Percentiles rank a stretch among this genome's conserved stretches.
These are phyloP conservation scores for Columba janthina DNA, from an alignment of 2,113 vertebrate species.

Conservation along the genomic window DNA sequence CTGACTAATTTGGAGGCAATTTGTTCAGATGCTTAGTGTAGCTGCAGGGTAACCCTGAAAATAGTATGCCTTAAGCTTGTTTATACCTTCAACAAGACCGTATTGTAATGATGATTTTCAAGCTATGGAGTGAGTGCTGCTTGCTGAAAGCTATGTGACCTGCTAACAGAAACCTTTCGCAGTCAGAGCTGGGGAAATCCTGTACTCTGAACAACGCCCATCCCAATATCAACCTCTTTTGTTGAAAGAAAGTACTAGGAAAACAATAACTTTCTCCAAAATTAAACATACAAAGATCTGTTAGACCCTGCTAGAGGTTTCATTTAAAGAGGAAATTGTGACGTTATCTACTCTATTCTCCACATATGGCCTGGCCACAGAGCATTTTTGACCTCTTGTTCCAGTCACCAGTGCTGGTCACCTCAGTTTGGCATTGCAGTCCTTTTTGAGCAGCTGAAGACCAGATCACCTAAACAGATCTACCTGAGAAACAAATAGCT, in stretches of 20 bases:
- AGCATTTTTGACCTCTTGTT: background rate
- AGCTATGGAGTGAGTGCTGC: background rate
- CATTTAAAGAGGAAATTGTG: background rate
- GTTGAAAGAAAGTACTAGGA: background rate
- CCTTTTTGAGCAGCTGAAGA: background rate
- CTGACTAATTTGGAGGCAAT: background rate
- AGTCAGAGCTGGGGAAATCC: background rate
- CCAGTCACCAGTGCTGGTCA: background rate
- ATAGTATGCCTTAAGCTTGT: background rate
- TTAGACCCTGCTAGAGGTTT: background rate
- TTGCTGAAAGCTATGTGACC: background rate
- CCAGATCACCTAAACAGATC: background rate
- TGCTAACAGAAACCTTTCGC: background rate
- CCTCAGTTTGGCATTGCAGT: background rate
- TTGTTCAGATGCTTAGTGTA: background rate
- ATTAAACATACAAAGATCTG: background rate
- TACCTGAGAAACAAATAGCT: background rate
- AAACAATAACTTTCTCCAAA: background rate
- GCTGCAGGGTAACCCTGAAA: background rate
- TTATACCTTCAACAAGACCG: background rate
- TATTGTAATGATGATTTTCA: background rate
- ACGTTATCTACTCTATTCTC: background rate
- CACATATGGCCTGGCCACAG: fast-evolving
- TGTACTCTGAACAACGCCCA: background rate
- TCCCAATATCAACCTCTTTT: background rate